Evolutionary conservation across 2,113 vertebrate species (phyloP).

Genomic region (Alexandromys fortis): DNA sequence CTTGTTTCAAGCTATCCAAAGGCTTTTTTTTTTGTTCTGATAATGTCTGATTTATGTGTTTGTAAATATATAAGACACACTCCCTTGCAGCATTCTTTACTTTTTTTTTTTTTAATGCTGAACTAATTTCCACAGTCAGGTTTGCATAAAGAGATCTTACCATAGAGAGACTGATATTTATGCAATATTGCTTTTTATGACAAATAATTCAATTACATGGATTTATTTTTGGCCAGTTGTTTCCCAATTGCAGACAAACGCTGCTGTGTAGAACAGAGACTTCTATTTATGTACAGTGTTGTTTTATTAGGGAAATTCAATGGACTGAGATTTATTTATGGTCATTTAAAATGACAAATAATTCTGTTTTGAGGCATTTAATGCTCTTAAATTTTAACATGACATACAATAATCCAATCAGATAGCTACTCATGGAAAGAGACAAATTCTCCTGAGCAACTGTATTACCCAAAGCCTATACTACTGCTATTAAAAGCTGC

Average conservation of each 20-base stretch:
- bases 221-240: conserved; percentile 6
- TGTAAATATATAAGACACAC: background rate
- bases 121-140: conserved; percentile 17
- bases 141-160: background rate
- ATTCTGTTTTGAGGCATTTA: conserved; percentile 32
- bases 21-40: background rate
- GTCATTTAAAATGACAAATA: conserved; percentile 42
- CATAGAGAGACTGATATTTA: background rate
- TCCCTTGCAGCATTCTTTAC: background rate
- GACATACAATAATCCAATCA: background rate
- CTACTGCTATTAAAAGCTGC: background rate
- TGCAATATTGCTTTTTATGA: background rate
- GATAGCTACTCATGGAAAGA: background rate
- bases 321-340: conserved; percentile 42
- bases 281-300: background rate
- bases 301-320: conserved; percentile 32
- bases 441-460: conserved; percentile 46
- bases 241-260: background rate
- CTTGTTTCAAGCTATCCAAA: background rate
- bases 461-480: conserved; percentile 25
- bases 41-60: background rate
- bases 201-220: background rate
- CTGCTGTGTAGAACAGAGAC: background rate
- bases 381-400: conserved; percentile 46
- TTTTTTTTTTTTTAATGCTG: background rate